Percentiles rank a stretch among this genome's conserved stretches.
Evolutionary conservation across 2,888 invertebrate species (phyloP).

Genomic region (Meliscaeva auricollis): DNA sequence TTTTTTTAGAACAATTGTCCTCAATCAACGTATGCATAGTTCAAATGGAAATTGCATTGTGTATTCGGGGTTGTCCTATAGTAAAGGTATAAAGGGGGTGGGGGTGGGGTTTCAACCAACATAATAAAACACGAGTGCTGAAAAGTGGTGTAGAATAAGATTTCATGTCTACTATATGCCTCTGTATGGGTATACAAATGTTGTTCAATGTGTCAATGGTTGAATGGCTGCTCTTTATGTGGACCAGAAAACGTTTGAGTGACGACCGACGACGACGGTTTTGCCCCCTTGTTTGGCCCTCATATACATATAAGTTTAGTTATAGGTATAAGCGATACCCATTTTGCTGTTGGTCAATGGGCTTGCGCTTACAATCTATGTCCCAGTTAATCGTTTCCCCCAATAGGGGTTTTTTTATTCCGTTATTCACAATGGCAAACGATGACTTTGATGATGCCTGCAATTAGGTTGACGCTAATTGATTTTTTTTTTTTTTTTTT

Average conservation of each 20-base stretch:
- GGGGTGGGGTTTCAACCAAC: not conserved
- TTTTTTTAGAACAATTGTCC: slow-evolving; percentile 71
- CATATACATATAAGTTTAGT: not conserved
- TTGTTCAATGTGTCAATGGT: slow-evolving; percentile 66
- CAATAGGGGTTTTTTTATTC: slow-evolving; percentile 25
- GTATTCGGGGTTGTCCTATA: slow-evolving; percentile 14
- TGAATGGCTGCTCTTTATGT: slow-evolving; percentile 58
- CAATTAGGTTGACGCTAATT: slow-evolving; percentile 58
- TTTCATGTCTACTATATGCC: slow-evolving; percentile 61
- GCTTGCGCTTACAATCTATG: slow-evolving; percentile 41
- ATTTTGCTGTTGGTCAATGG: slow-evolving; percentile 42
- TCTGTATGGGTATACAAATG: slow-evolving; percentile 38
- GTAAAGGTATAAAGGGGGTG: not conserved
- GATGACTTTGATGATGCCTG: slow-evolving; percentile 49
- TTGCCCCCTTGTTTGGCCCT: slow-evolving; percentile 30
- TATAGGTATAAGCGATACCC: slow-evolving; percentile 8
- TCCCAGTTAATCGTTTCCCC: slow-evolving; percentile 57
- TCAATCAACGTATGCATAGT: slow-evolving; percentile 75
- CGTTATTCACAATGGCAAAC: slow-evolving; percentile 4
- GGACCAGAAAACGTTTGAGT: slow-evolving; percentile 50
- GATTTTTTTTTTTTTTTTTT: slow-evolving; percentile 58
- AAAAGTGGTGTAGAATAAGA: slow-evolving; percentile 66
- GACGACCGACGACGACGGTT: slow-evolving; percentile 39
- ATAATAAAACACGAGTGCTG: slow-evolving; percentile 47
- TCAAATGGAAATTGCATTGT: slow-evolving; percentile 69